Conservation (phyloP, 2,797 vertebrate genomes). For the Anisognathus igniventris region DNA sequence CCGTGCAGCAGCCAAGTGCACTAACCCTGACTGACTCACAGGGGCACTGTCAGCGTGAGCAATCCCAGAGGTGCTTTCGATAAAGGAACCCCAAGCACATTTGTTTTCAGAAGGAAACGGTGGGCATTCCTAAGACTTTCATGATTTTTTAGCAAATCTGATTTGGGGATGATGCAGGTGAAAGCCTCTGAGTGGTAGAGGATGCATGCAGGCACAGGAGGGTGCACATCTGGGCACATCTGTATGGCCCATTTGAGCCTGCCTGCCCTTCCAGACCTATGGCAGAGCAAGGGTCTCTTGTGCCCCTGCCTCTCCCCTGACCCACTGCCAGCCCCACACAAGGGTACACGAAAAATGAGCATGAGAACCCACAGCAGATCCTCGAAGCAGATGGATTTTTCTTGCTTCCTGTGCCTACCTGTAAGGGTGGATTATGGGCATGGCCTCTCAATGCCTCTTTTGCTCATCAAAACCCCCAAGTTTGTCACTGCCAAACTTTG, state of each 20-base stretch:
- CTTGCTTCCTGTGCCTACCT: not conserved
- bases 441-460: not conserved
- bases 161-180: not conserved
- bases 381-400: not conserved
- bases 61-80: not conserved
- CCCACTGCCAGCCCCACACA: not conserved
- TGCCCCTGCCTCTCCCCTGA: fast-evolving
- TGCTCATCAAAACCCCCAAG: not conserved
- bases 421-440: fast-evolving
- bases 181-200: not conserved
- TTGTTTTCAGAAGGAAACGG: not conserved
- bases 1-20: not conserved
- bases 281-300: not conserved
- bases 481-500: not conserved
- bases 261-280: not conserved
- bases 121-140: not conserved
- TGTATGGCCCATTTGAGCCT: not conserved
- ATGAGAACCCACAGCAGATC: not conserved
- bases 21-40: not conserved
- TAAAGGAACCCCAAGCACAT: not conserved
- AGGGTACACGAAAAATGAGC: fast-evolving
- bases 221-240: not conserved
- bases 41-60: conserved; percentile 25
- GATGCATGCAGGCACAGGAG: not conserved
- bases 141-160: not conserved